Evolutionary conservation across 2,797 vertebrate species (phyloP).

Genomic region (Emys orbicularis): DNA sequence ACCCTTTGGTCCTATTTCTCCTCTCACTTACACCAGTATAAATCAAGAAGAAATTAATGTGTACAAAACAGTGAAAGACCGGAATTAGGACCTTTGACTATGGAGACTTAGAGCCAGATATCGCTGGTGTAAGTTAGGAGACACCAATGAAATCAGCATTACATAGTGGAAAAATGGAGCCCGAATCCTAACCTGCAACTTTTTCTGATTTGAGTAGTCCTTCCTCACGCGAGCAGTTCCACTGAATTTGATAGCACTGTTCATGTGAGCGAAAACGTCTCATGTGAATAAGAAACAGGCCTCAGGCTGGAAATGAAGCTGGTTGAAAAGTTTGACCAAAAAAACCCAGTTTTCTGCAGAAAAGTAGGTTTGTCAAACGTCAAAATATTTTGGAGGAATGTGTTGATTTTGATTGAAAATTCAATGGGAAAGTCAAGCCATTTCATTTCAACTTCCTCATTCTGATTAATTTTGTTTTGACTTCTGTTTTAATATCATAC

Average conservation of each 20-base stretch:
- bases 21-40: slow-evolving; percentile 36
- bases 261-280: not conserved
- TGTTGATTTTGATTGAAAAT: slow-evolving; percentile 38
- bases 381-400: slow-evolving; percentile 6
- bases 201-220: slow-evolving; percentile 47
- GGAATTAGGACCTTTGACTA: not conserved
- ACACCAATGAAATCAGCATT: slow-evolving; percentile 61
- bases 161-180: slow-evolving; percentile 9
- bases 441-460: not conserved
- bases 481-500: not conserved
- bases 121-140: slow-evolving; percentile 52
- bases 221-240: slow-evolving; percentile 20
- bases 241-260: slow-evolving; percentile 41
- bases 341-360: not conserved
- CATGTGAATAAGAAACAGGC: slow-evolving; percentile 36
- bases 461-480: not conserved
- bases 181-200: not conserved
- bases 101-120: slow-evolving; percentile 47
- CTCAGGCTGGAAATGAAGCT: slow-evolving; percentile 19
- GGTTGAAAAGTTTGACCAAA: not conserved
- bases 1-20: slow-evolving; percentile 60
- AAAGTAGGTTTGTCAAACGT: slow-evolving; percentile 30
- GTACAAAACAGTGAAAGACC: slow-evolving; percentile 58
- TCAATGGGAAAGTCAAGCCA: slow-evolving; percentile 7
- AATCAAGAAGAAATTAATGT: slow-evolving; percentile 56